phyloP scores from a whole-genome alignment of 2,113 vertebrate genomes.

The Butastur rufipennis region DNA sequence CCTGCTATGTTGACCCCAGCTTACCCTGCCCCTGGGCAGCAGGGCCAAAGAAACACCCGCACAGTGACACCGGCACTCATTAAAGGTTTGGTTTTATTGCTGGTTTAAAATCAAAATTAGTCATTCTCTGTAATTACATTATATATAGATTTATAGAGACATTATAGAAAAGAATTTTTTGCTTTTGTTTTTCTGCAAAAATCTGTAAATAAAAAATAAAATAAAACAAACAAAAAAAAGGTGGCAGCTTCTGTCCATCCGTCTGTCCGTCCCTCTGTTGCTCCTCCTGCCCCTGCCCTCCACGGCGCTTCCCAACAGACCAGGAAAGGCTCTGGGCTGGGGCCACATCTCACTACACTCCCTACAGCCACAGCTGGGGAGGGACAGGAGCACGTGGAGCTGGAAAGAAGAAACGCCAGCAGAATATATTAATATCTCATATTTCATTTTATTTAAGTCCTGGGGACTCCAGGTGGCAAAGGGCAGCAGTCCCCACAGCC shows the following conservation, averaged over 20 bases:
- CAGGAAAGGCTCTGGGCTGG: background rate
- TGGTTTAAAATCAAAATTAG: constrained; percentile 71
- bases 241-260: constrained; percentile 32
- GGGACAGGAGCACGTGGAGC: constrained; percentile 44
- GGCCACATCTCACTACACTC: background rate
- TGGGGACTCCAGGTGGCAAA: background rate
- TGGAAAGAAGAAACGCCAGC: constrained; percentile 62
- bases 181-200: constrained; percentile 59
- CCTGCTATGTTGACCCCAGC: no score
- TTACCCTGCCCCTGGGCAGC: background rate
- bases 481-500: background rate
- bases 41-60: background rate
- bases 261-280: background rate
- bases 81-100: constrained; percentile 67
- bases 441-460: constrained; percentile 59
- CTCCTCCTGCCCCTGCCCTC: constrained; percentile 24
- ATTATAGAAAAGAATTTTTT: constrained; percentile 67
- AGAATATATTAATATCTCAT: constrained; percentile 69
- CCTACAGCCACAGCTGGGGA: background rate
- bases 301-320: background rate
- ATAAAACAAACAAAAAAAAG: background rate
- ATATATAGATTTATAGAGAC: constrained; percentile 71
- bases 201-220: constrained; percentile 60
- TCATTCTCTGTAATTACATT: constrained; percentile 67
- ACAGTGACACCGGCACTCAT: background rate